phyloP scores from a whole-genome alignment of 2,113 vertebrate species.

The Isurus oxyrinchus region DNA sequence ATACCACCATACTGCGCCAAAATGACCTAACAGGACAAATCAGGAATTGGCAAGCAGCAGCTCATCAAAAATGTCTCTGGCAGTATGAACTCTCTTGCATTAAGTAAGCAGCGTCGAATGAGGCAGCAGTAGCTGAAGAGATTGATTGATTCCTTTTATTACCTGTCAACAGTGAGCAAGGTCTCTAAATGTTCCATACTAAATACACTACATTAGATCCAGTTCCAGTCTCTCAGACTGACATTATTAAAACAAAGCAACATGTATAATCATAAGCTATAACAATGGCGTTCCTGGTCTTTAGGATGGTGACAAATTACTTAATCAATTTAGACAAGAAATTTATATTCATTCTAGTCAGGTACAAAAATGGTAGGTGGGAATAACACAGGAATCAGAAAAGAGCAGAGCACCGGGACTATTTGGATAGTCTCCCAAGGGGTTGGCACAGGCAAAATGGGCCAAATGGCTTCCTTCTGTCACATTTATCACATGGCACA shows the following conservation, averaged over 20 bases:
- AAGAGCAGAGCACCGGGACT: not conserved
- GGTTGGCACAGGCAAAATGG: not conserved
- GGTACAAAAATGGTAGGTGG: not conserved
- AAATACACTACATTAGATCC: not conserved
- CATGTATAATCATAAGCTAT: not conserved
- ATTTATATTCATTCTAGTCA: not conserved
- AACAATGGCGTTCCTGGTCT: not conserved
- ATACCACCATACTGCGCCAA: not conserved
- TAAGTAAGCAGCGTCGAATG: not conserved
- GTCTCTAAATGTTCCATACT: not conserved
- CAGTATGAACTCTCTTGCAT: not conserved
- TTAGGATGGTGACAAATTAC: not conserved
- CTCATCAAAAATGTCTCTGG: not conserved
- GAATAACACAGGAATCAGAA: not conserved
- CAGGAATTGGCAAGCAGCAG: not conserved
- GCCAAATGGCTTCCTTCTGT: not conserved
- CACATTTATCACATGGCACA: not conserved
- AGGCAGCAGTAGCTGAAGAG: not conserved
- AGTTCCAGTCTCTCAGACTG: not conserved
- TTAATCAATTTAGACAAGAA: not conserved
- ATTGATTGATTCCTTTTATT: not conserved
- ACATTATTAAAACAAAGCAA: not conserved
- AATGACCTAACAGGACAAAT: not conserved
- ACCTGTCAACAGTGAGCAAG: not conserved
- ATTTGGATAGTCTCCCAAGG: not conserved